Base-by-base conservation (phyloP, 53 echinoderm and acorn worm genomes). In the Mesocentrotus franciscanus region DNA sequence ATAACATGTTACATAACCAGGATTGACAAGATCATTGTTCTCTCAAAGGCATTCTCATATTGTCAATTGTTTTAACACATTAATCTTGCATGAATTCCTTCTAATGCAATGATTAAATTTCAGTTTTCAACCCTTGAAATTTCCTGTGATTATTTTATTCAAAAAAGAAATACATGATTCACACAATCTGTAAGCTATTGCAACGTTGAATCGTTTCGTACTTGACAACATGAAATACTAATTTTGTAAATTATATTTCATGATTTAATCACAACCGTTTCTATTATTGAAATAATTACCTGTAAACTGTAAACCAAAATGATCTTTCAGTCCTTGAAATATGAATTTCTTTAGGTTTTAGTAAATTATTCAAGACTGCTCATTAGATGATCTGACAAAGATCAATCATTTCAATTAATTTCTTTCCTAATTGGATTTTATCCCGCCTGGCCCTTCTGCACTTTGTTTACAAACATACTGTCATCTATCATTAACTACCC, bases 21-120 rank as follows among this genome's bases (percentile, higher is more conserved):
- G 26, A 87, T 27, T 58, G 87, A 87, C 87, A 87, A 1, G 24
- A 27, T 12, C 58, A 87, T 87, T 87, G 87, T 87, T 87, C 87
- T 58, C 8, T 6, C 5, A n/a, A 58, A 85, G 57, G 9, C 27
- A 42, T 42, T 87, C n/a, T 58, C 56, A 87, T 87, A 87, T 87
- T 87, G 87, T 87, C 58, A 58, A 87, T 87, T 87, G 87, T 87
- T 87, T 0, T 18, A 81, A 17, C n/a, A 87, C 87, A 87, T 57
- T 87, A 27, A 87, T 87, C 57, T 87, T 27, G 24, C 58, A 13
- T 81, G 81, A 18, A 42, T 81, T 81, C 81, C 78, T 42, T 81
- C 20, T 64, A 64, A 64, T 81, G 20, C 22, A 81, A 81, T 39
- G 81, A 42, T 18, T 20, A 27, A 42, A 36, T 81, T 81, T 81